These are phyloP conservation scores for Chlorocebus sabaeus DNA, from an alignment of 2,113 vertebrate genomes.

Conservation along the genomic window DNA sequence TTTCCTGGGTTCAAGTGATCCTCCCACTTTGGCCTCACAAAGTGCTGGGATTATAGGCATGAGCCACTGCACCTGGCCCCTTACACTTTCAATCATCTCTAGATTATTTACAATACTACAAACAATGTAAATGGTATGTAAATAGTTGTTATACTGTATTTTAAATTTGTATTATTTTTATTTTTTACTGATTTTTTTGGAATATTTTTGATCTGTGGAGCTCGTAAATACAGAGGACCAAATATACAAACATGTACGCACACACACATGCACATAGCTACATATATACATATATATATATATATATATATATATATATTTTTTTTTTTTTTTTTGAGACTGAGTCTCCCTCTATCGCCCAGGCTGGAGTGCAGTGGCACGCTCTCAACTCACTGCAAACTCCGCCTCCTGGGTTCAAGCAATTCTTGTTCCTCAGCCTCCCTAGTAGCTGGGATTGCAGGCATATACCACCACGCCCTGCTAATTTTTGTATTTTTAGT, in stretches of 20 bases:
- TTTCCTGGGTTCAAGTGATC: too few relatives aligned
- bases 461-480: neutral
- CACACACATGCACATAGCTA: neutral
- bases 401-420: too few relatives aligned
- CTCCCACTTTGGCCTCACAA: too few relatives aligned
- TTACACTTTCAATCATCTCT: too few relatives aligned
- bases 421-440: too few relatives aligned
- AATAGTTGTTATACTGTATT: neutral
- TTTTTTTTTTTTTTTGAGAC: neutral
- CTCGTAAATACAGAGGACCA: neutral
- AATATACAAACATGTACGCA: neutral
- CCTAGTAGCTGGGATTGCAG: neutral
- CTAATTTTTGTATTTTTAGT: neutral
- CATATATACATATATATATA: too few relatives aligned
- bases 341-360: too few relatives aligned
- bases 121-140: neutral
- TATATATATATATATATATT: too few relatives aligned
- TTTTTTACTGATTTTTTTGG: neutral
- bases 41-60: too few relatives aligned
- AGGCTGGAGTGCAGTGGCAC: too few relatives aligned
- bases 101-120: neutral
- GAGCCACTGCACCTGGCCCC: too few relatives aligned
- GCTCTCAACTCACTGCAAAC: too few relatives aligned
- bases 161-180: neutral
- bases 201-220: neutral